Evolutionary conservation across 1,140 invertebrate species (phyloP).

Genomic region (Orussus abietinus): DNA sequence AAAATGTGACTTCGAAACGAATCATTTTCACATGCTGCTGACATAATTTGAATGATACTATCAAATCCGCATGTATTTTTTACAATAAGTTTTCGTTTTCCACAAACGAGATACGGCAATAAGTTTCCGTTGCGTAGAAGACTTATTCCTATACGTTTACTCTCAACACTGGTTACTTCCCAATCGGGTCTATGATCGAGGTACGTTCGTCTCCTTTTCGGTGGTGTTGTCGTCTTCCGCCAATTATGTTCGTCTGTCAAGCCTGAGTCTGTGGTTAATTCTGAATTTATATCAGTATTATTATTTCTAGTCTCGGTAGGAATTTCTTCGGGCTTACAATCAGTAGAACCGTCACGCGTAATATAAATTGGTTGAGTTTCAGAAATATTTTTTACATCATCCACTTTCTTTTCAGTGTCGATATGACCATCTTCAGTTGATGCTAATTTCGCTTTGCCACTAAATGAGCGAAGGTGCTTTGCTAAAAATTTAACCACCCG

Average conservation of each 20-base stretch:
- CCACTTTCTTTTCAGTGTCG: neutral
- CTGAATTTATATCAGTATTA: neutral
- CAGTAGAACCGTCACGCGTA: neutral
- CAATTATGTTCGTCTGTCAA: neutral
- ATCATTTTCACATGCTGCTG: neutral
- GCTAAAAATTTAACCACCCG: slow-evolving; percentile 4
- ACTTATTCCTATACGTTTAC: neutral
- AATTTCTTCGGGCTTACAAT: neutral
- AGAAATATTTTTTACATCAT: neutral
- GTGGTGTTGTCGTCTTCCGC: neutral
- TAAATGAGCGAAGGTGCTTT: neutral
- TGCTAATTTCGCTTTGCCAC: neutral
- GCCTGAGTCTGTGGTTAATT: neutral
- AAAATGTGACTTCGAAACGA: neutral
- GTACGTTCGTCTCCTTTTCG: neutral
- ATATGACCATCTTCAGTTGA: neutral
- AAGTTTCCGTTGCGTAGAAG: neutral
- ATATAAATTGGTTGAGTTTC: neutral
- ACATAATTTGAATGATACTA: neutral
- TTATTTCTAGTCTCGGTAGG: neutral
- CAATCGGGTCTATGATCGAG: neutral
- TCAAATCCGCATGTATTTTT: slow-evolving; percentile 4
- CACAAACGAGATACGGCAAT: neutral
- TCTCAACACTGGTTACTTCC: neutral
- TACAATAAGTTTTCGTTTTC: neutral